Evolutionary conservation across 2,888 invertebrate genomes (phyloP).

Genomic region (Aphidoletes aphidimyza): DNA sequence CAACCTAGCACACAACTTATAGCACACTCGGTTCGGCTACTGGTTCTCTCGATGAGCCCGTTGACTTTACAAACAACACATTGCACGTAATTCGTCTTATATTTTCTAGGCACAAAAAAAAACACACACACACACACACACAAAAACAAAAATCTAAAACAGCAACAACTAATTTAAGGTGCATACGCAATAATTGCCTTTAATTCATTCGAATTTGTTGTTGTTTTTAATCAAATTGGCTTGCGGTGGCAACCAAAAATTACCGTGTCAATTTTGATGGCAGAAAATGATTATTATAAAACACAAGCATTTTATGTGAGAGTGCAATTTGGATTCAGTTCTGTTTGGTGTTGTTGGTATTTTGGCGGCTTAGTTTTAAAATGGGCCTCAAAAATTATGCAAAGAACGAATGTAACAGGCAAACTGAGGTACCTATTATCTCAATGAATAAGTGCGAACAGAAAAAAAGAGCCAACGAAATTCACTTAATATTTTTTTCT

Average conservation of each 20-base stretch:
- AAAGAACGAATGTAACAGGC: too few species aligned
- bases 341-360: too few species aligned
- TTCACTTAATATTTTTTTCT: too few species aligned
- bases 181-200: background rate
- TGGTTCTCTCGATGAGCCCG: background rate
- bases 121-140: background rate
- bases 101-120: background rate
- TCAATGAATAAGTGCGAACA: too few species aligned
- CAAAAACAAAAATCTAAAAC: background rate
- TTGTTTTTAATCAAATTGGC: background rate
- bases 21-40: too few species aligned
- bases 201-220: background rate
- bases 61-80: constrained; percentile 7
- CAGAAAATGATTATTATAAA: background rate
- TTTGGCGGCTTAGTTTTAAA: too few species aligned
- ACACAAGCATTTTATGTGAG: background rate
- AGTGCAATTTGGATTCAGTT: too few species aligned
- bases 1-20: too few species aligned
- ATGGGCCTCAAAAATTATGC: too few species aligned
- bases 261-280: background rate
- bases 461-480: too few species aligned
- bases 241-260: background rate
- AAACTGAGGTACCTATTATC: too few species aligned
- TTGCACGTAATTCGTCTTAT: constrained; percentile 1
- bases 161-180: background rate